A percentile compares a stretch with the other conserved stretches of the same genome.
These are phyloP conservation scores for Cantharis lateralis DNA, from an alignment of 2,888 invertebrate genomes.

Conservation along the genomic window DNA sequence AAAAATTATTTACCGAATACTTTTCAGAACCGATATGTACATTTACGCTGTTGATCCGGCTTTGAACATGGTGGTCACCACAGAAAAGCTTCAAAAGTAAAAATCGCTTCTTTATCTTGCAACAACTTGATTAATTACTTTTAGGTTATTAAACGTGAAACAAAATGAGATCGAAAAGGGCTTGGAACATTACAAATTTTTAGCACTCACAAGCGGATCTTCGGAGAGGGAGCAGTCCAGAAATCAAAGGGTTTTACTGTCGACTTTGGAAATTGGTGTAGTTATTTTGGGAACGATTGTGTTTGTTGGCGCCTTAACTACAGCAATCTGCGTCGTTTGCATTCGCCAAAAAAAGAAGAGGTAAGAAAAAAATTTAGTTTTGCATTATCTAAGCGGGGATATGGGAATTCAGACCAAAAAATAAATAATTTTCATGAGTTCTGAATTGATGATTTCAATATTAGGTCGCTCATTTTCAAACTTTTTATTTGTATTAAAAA, in stretches of 20 bases:
- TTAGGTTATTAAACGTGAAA: constrained; percentile 66
- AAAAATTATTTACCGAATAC: background rate
- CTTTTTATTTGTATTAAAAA: background rate
- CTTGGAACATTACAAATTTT: constrained; percentile 66
- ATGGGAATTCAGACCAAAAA: background rate
- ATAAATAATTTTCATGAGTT: background rate
- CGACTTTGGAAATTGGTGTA: constrained; percentile 79
- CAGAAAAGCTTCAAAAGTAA: constrained; percentile 78
- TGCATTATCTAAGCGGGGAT: background rate
- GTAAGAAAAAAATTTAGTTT: constrained; percentile 49
- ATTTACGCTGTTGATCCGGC: constrained; percentile 84
- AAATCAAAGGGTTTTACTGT: constrained; percentile 58
- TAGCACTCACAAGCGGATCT: constrained; percentile 63
- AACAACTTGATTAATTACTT: background rate
- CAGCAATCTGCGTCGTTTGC: constrained; percentile 78
- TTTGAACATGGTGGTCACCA: constrained; percentile 80
- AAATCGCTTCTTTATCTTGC: constrained; percentile 40
- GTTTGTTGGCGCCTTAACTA: constrained; percentile 78
- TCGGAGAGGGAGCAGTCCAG: constrained; percentile 51
- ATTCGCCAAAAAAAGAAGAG: constrained; percentile 64
- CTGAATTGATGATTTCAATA: background rate
- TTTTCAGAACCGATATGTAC: constrained; percentile 80
- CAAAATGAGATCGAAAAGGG: constrained; percentile 66
- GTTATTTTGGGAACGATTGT: constrained; percentile 81
- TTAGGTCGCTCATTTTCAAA: background rate